These are phyloP conservation scores for Boulengeromyrus knoepffleri DNA, from an alignment of 2,113 vertebrate species.

Conservation along the genomic window DNA sequence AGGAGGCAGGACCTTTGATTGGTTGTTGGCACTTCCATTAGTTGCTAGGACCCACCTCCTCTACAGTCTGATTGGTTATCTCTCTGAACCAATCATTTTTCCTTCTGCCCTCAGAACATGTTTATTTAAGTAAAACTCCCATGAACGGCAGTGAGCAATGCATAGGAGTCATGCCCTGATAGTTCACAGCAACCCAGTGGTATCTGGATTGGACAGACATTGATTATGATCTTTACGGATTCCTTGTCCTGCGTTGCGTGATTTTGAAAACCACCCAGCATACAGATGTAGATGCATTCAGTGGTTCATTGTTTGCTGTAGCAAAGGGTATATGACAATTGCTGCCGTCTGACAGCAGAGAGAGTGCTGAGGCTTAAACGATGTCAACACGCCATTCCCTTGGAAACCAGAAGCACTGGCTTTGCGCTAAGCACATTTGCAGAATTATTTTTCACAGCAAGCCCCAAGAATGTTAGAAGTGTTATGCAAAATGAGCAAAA, in stretches of 20 bases:
- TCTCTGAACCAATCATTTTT: no score
- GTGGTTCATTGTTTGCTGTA: background rate
- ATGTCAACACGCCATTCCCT: background rate
- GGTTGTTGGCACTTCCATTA: no score
- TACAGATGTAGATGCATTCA: background rate
- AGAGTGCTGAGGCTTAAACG: background rate
- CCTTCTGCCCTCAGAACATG: no score
- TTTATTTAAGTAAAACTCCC: no score
- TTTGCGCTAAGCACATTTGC: background rate
- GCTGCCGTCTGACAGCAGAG: background rate
- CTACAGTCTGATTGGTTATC: no score
- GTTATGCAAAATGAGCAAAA: background rate
- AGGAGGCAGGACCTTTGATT: no score
- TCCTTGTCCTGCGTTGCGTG: background rate
- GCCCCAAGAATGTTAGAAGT: background rate
- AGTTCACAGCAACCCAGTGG: background rate
- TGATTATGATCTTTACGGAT: background rate
- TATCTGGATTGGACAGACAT: background rate
- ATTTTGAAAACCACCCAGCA: background rate
- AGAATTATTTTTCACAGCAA: background rate
- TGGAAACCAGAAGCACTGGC: background rate
- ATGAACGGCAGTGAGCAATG: background rate
- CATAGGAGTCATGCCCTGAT: background rate
- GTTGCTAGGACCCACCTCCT: no score
- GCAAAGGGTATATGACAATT: background rate